Percentiles rank a stretch among this genome's conserved stretches.
These are phyloP conservation scores for Thalpophila matura DNA, from an alignment of 2,888 invertebrate genomes.

Conservation along the genomic window DNA sequence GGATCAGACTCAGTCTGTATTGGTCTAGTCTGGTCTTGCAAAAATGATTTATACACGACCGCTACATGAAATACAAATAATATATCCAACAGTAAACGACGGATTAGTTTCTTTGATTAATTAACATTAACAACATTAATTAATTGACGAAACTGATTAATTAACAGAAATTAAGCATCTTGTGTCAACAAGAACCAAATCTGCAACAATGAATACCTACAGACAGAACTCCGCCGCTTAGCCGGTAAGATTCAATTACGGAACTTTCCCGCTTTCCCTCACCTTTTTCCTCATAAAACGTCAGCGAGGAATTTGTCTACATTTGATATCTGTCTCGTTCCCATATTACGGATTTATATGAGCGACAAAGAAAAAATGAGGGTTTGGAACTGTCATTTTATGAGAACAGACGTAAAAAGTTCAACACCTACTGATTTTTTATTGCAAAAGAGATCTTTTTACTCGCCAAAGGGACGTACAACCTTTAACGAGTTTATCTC, in stretches of 20 bases:
- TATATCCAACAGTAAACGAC: no score
- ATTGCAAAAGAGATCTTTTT: constrained; percentile 43
- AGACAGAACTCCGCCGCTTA: background rate
- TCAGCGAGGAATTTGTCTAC: constrained; percentile 40
- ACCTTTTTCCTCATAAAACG: constrained; percentile 39
- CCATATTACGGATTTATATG: constrained; percentile 37
- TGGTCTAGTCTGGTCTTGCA: no score
- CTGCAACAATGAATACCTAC: background rate
- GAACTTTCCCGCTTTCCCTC: constrained; percentile 19
- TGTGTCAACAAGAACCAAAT: background rate
- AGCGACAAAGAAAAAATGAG: constrained; percentile 42
- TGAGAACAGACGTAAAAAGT: constrained; percentile 39
- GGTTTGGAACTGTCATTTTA: constrained; percentile 36
- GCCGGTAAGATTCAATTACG: constrained; percentile 23
- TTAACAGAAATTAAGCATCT: background rate
- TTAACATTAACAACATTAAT: no score
- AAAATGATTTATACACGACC: no score
- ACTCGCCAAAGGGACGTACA: constrained; percentile 15
- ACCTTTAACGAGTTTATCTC: constrained; percentile 34
- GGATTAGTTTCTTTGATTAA: no score
- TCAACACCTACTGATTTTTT: constrained; percentile 45
- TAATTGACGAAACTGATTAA: no score
- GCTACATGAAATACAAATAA: no score
- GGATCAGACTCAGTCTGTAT: no score
- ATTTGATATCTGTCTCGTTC: constrained; percentile 46